Base-by-base conservation (phyloP, 2,797 vertebrate genomes). In the Hipposideros larvatus region DNA sequence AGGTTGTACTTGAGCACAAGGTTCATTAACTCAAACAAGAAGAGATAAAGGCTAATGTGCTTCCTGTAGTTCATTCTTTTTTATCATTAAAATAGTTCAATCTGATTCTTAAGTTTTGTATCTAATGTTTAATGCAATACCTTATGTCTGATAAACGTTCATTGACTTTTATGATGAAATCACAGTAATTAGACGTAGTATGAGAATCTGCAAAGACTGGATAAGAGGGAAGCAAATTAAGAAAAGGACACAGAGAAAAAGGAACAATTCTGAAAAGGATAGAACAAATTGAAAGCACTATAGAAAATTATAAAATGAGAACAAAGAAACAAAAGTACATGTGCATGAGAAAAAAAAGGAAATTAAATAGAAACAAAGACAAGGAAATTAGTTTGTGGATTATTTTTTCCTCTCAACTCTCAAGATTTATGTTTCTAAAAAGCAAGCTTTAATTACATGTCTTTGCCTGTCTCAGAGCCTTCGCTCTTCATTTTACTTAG, bases 131-230 rank as follows among this genome's bases (percentile, higher is more conserved):
- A 91, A 70, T 26, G 4, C 5, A 74, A 51, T 34, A 78, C 4
- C 43, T 74, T 91, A 66, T 77, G 94, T 94, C 41, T 89, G 66
- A 59, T 90, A 80, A 91, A 79, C 89, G 51, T 65, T 31, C n/a
- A 80, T 51, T 95, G 28, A 21, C 89, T 90, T 95, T 77, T 85
- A 82, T 94, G 71, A 96, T 84, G 48, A 96, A 82, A 82, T 82
- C 16, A n/a, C 3, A 48, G 13, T 43, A 71, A 94, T 55, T 91
- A 78, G 24, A 43, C 3, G 77, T 13, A 71, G 26, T 11, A 31
- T 15, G 10, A 85, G 2, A 0, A 91, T 89, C 13, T 94, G 5
- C 18, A 74, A 53, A 82, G 24, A 43, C 5, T 83, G 14, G 7
- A 80, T 55, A 87, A 66, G 22, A 37, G 7, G 11, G 37, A 95